A percentile compares a stretch with the other conserved stretches of the same genome.
Evolutionary conservation across 2,797 vertebrate genomes (phyloP).

Genomic region (Leucoraja ocellata): DNA sequence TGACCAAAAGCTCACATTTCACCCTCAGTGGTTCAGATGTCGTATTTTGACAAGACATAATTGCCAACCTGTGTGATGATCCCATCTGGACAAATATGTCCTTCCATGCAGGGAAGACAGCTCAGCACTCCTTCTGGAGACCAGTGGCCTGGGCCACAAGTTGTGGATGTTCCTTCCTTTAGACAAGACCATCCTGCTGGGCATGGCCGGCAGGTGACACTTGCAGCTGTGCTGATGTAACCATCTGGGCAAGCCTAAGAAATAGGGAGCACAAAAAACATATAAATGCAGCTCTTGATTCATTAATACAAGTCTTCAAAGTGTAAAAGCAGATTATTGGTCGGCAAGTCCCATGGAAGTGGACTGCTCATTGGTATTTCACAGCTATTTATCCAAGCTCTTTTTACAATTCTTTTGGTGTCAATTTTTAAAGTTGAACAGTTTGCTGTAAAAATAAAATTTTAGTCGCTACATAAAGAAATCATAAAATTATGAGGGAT

Average conservation of each 20-base stretch:
- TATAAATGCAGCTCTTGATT: neutral
- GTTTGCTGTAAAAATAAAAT: neutral
- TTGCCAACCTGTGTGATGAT: slow-evolving; percentile 58
- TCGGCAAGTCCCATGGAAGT: neutral
- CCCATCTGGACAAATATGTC: slow-evolving; percentile 63
- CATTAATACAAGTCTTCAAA: neutral
- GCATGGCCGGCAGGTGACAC: slow-evolving; percentile 65
- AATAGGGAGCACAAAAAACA: neutral
- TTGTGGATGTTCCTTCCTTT: slow-evolving; percentile 48
- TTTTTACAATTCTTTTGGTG: neutral
- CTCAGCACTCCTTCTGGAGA: slow-evolving; percentile 65
- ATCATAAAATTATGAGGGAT: neutral
- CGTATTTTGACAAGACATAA: neutral
- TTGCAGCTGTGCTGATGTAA: slow-evolving; percentile 65
- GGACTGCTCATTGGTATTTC: neutral
- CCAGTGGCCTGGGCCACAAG: slow-evolving; percentile 65
- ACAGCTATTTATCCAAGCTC: neutral
- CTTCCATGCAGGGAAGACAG: slow-evolving; percentile 64
- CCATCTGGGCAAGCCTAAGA: slow-evolving; percentile 66
- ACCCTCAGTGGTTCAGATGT: neutral
- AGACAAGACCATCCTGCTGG: slow-evolving; percentile 67
- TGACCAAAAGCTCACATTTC: neutral
- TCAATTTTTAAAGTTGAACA: neutral
- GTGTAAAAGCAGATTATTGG: neutral
- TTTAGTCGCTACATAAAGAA: neutral